A percentile compares a stretch with the other conserved stretches of the same genome.
phyloP scores from a whole-genome alignment of 2,113 vertebrate genomes.

The Pelmatolapia mariae region DNA sequence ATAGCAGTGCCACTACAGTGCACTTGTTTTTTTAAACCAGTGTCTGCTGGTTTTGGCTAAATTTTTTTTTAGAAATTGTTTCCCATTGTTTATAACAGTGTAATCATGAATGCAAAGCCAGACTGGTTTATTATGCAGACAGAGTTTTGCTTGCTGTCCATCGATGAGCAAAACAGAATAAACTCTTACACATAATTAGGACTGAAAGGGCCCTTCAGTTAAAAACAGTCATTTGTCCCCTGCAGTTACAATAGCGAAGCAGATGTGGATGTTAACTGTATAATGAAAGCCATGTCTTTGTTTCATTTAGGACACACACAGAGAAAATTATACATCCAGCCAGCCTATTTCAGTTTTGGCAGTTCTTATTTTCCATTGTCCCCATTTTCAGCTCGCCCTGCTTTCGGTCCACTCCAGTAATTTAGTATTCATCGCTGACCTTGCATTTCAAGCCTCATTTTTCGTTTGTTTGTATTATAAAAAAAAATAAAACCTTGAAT shows the following conservation, averaged over 20 bases:
- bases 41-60: background rate
- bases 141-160: background rate
- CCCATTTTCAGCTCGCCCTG: background rate
- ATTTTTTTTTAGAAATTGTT: background rate
- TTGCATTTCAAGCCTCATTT: background rate
- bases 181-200: background rate
- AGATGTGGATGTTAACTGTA: background rate
- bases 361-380: background rate
- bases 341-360: conserved; percentile 7
- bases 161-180: background rate
- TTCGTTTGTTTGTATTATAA: background rate
- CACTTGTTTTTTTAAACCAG: background rate
- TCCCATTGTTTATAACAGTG: background rate
- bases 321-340: background rate
- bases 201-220: background rate
- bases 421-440: conserved; percentile 17
- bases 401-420: background rate
- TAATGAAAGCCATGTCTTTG: conserved; percentile 4
- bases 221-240: background rate
- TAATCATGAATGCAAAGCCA: background rate
- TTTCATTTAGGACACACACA: background rate
- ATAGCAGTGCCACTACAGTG: background rate
- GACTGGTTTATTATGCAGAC: background rate
- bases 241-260: background rate
- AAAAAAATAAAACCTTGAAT: background rate